Conservation (phyloP, 2,888 invertebrate genomes). For the Seira musarum region DNA sequence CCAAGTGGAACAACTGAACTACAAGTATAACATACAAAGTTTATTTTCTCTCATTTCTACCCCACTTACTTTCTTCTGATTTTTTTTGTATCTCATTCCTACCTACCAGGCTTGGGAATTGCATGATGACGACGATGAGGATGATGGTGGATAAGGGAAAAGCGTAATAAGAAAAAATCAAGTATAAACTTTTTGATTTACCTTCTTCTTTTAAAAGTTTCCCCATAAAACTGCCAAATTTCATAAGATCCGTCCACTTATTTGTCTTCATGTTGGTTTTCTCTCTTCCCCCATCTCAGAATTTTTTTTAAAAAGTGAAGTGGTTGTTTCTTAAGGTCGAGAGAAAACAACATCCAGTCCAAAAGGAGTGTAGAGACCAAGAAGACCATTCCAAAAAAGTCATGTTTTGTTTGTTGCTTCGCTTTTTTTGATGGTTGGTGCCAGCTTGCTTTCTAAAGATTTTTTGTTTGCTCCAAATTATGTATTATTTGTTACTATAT, state of each 20-base stretch:
- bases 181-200: conserved; percentile 60
- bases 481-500: too few species aligned
- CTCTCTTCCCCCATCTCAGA: not conserved
- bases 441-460: not conserved
- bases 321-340: conserved; percentile 18
- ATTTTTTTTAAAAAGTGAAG: conserved; percentile 19
- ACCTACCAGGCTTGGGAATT: not conserved
- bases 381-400: not conserved
- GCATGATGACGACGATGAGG: not conserved
- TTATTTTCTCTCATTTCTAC: conserved; percentile 19
- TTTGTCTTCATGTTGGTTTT: conserved; percentile 54
- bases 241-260: conserved; percentile 53
- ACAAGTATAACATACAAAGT: conserved; percentile 19
- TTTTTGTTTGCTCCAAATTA: not conserved
- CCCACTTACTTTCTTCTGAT: not conserved
- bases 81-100: not conserved
- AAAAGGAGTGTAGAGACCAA: not conserved
- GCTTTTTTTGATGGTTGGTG: conserved; percentile 6
- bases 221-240: conserved; percentile 60
- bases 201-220: conserved; percentile 52
- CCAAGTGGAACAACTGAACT: conserved; percentile 1
- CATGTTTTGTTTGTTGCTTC: conserved; percentile 7
- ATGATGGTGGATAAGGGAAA: conserved; percentile 10
- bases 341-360: not conserved
- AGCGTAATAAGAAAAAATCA: conserved; percentile 24